Evolutionary conservation across 35 echinoderm and acorn worm genomes (phyloP), one percentile per base, ranked within the genome.

Genomic region (Lytechinus pictus): DNA sequence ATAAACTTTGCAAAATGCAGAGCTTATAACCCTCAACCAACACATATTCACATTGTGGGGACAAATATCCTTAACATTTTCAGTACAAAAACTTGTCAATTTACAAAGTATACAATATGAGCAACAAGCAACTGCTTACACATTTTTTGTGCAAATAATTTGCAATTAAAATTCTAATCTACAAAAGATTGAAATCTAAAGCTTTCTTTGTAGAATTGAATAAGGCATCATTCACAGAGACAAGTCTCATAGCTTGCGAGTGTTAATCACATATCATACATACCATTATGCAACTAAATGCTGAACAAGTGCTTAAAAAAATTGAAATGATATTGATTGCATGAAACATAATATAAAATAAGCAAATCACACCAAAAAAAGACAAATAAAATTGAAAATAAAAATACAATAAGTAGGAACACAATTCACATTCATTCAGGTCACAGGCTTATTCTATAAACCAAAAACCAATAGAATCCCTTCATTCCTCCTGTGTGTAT

Each of bases 51-150:
- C 88, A 52, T 24, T 54, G 9, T 51, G 29, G 52, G 52, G 52
- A 90, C 52, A 90, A 90, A 54, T 90, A 24, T 90, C 88, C 28
- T 52, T 29, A 54, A 90, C 11, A 54, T 52, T 90, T 90, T 90
- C 88, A 90, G 28, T 54, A 90, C 29, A 52, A 90, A 44, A 90
- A 90, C 33, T 52, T 90, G 88, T 90, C 27, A 90, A 90, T 90
- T 90, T 90, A 90, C 88, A 90, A 90, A 90, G 88, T 90, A 90
- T 90, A 90, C 88, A 90, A 44, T 90, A 51, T 29, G 88, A 79
- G 66, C 66, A 54, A 90, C 88, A 90, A 90, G 88, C 88, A 90
- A 90, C 88, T 90, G 88, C 44, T 90, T 90, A 90, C 88, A 90
- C 16, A 90, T 14, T 79, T 79, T 79, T 52, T 28, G 88, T 90